phyloP scores from a whole-genome alignment of 2,888 invertebrate species.

The Villa cingulata region DNA sequence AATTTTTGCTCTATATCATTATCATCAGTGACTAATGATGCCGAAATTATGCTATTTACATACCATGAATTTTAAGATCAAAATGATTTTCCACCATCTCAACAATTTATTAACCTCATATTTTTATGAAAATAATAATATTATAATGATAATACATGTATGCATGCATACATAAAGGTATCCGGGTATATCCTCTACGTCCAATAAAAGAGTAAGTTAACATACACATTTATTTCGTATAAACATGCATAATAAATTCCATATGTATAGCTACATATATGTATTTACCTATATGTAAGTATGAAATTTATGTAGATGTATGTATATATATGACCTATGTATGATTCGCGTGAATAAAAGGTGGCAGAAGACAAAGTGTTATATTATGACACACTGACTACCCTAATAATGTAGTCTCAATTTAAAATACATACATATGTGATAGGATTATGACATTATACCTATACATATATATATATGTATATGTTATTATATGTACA shows the following conservation, averaged over 20 bases:
- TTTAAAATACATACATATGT: background rate
- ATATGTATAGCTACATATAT: background rate
- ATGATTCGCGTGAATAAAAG: background rate
- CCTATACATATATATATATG: background rate
- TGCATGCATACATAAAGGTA: too few species aligned
- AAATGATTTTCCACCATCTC: background rate
- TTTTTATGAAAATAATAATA: too few species aligned
- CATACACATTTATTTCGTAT: too few species aligned
- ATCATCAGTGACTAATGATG: constrained; percentile 20
- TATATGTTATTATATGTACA: background rate
- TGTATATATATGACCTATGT: background rate
- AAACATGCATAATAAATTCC: background rate
- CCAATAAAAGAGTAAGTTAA: too few species aligned
- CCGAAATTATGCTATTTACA: constrained; percentile 25
- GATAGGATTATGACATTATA: background rate
- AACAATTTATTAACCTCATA: too few species aligned
- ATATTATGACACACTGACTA: background rate
- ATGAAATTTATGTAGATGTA: too few species aligned
- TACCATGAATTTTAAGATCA: constrained; percentile 20
- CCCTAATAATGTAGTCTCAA: background rate
- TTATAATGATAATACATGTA: too few species aligned
- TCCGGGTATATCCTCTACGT: too few species aligned
- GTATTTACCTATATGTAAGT: too few species aligned
- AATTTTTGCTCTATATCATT: background rate
- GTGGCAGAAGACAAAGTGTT: background rate